Percentiles rank a stretch among this genome's conserved stretches.
These are phyloP conservation scores for Scartelaos histophorus DNA, from an alignment of 2,113 vertebrate genomes.

Conservation along the genomic window DNA sequence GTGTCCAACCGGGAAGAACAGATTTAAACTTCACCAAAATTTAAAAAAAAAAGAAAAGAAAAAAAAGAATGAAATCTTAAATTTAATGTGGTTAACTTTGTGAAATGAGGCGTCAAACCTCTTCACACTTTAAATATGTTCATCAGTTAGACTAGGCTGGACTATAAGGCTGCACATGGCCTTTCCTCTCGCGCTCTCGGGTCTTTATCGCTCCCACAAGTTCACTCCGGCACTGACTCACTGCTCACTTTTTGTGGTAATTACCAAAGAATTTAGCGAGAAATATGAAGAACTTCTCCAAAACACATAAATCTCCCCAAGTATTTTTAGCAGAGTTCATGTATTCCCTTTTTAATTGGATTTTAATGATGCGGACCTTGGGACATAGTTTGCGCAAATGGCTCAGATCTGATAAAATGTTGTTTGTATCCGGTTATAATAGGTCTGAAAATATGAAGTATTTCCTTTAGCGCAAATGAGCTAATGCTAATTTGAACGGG, in stretches of 20 bases:
- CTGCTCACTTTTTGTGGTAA: neutral
- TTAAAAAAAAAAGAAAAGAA: no score
- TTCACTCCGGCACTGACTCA: neutral
- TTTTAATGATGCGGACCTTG: conserved; percentile 3
- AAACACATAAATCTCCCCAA: neutral
- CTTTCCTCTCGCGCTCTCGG: neutral
- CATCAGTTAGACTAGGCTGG: neutral
- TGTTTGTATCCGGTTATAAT: neutral
- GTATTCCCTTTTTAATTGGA: neutral
- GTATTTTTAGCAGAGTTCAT: neutral
- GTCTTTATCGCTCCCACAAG: neutral
- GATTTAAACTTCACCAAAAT: no score
- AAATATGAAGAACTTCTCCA: neutral
- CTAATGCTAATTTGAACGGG: conserved; percentile 1
- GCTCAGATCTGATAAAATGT: neutral
- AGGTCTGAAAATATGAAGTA: neutral
- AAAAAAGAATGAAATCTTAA: no score
- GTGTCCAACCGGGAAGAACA: no score
- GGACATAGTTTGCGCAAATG: conserved; percentile 2
- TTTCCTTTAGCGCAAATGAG: neutral
- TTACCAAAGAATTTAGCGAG: neutral
- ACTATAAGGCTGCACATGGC: neutral
- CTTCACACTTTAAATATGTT: neutral
- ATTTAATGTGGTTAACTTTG: no score
- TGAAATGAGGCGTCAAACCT: no score